These are phyloP conservation scores for Stichopus horrens DNA, from an alignment of 53 echinoderm and acorn worm genomes.

Conservation along the genomic window DNA sequence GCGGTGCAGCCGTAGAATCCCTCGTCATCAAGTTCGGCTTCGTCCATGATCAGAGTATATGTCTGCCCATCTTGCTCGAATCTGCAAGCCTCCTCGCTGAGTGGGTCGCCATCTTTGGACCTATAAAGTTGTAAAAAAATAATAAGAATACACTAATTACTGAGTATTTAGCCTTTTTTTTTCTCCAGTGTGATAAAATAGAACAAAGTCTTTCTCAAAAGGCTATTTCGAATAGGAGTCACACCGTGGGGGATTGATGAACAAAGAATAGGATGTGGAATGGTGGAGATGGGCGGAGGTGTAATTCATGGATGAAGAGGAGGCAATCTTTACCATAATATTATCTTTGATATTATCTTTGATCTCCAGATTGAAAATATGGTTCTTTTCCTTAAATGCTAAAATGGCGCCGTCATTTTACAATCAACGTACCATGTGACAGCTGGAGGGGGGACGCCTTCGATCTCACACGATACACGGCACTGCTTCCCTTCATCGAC, in stretches of 20 bases:
- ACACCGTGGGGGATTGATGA: too few relatives aligned
- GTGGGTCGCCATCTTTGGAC: slow-evolving; percentile 83
- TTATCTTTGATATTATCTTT: too few relatives aligned
- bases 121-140: slow-evolving; percentile 40
- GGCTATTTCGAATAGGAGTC: too few relatives aligned
- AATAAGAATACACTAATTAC: neutral
- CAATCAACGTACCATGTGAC: slow-evolving; percentile 74
- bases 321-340: too few relatives aligned
- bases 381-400: neutral
- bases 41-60: slow-evolving; percentile 76
- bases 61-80: slow-evolving; percentile 69
- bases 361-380: too few relatives aligned
- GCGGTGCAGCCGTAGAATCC: slow-evolving; percentile 87
- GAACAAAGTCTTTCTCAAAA: too few relatives aligned
- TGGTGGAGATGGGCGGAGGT: too few relatives aligned
- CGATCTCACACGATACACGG: slow-evolving; percentile 66
- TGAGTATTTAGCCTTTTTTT: too few relatives aligned
- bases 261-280: too few relatives aligned
- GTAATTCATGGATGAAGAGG: too few relatives aligned
- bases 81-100: slow-evolving; percentile 71
- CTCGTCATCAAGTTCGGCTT: slow-evolving; percentile 79
- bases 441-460: slow-evolving; percentile 70
- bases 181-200: too few relatives aligned
- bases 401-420: neutral
- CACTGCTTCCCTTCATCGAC: slow-evolving; percentile 82